Conservation (phyloP, 2,888 invertebrate genomes). For the Urechis unicinctus region DNA sequence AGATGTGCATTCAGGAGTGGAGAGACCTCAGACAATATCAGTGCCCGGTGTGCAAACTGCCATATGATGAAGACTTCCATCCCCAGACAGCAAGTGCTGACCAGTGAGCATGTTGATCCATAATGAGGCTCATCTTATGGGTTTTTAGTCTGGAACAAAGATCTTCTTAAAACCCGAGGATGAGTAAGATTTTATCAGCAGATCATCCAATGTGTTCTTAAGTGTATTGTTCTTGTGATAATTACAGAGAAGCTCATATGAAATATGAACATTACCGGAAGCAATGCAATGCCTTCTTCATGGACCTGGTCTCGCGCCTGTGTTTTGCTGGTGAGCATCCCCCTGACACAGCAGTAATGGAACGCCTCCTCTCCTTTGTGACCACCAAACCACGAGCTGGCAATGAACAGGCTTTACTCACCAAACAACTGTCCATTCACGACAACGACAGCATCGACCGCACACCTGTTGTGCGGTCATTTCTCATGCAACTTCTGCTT, state of each 20-base stretch:
- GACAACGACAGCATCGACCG: conserved; percentile 34
- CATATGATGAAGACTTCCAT: conserved; percentile 18
- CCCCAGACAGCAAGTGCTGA: conserved; percentile 1
- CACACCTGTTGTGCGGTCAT: conserved; percentile 36
- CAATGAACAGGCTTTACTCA: conserved; percentile 1
- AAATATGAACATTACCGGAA: conserved; percentile 15
- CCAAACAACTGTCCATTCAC: conserved; percentile 29
- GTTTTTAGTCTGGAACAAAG: no score
- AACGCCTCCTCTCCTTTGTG: conserved; percentile 19
- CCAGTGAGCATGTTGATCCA: no score
- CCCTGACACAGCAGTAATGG: conserved; percentile 16
- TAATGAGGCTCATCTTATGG: no score
- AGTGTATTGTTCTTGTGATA: no score
- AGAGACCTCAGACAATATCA: conserved; percentile 9
- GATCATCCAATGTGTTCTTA: no score
- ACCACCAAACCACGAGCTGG: conserved; percentile 2
- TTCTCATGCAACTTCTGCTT: conserved; percentile 34
- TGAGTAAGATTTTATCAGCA: no score
- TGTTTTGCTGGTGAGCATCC: conserved; percentile 20
- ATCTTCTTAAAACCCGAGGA: no score
- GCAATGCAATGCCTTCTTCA: conserved; percentile 22
- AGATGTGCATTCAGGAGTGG: conserved; percentile 25
- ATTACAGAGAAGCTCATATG: conserved; percentile 9
- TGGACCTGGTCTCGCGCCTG: conserved; percentile 22
- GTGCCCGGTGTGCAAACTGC: conserved; percentile 26